Evolutionary conservation across 2,113 vertebrate species (phyloP), one percentile per base, ranked within the genome.

Genomic region (Stigmatopora nigra): DNA sequence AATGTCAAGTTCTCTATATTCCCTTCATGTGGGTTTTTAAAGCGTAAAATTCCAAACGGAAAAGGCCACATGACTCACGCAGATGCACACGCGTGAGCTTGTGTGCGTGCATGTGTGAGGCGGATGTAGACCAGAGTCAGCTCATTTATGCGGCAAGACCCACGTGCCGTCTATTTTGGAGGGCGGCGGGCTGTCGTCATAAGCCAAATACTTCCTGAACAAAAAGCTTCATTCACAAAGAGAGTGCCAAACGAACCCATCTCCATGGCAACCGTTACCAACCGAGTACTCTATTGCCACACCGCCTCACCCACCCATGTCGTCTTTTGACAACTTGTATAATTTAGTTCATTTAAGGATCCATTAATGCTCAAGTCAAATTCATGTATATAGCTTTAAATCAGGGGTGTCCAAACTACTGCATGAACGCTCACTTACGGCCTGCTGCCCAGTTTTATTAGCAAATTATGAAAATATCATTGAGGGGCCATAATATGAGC

Each of bases 191-290:
- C 70, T 89, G 90, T 91, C 84, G 86, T 92, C 86, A 89, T 84
- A 41, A 63, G 47, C 65, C 69, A 78, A 78, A 83, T 75, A 88
- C 84, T 88, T 90, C 84, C 79, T 86, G 75, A 89, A 91, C 88
- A 90, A 79, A 41, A 69, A 66, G 78, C 74, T 86, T 91, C 86
- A 86, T 91, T 90, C 88, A 86, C 82, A 86, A 81, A 77, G 67
- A 84, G 0, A 57, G 76, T 60, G 61, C 87, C 83, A 90, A 90
- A 90, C 86, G 92, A 73, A 80, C 78, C 78, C 0, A 52, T 73
- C 62, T 62, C 90, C 84, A 75, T 80, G 71, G 84, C 72, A 75
- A 72, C 68, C 19, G 2, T 75, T 75, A 79, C 83, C 73, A 65
- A 52, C 0, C 53, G 75, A 61, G 72, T 11, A n/a, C 17, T 17